Conservation (phyloP, 2,797 vertebrate species). For the Gymnopithys bicolor region DNA sequence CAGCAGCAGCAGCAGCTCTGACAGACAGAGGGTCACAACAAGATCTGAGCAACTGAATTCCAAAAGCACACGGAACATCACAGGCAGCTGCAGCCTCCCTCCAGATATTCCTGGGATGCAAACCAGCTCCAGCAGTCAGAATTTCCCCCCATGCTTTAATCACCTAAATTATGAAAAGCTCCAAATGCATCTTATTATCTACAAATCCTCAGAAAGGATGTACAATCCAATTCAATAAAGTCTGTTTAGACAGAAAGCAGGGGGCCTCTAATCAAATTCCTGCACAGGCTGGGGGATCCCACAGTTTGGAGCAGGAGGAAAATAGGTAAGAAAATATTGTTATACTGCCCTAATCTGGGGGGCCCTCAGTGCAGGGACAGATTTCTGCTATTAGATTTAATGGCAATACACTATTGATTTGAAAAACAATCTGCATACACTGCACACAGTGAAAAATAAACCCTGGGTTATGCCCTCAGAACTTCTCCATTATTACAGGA, state of each 20-base stretch:
- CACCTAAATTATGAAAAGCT: neutral
- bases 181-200: neutral
- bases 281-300: neutral
- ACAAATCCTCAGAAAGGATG: neutral
- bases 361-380: neutral
- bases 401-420: neutral
- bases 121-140: neutral
- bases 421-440: neutral
- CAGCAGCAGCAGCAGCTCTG: slow-evolving; percentile 19
- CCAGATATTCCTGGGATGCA: neutral
- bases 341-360: neutral
- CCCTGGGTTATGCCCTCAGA: neutral
- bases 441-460: neutral
- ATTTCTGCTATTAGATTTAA: neutral
- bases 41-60: slow-evolving; percentile 16
- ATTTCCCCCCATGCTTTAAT: neutral
- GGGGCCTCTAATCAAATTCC: neutral
- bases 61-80: neutral
- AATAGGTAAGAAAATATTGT: neutral
- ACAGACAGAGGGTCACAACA: neutral
- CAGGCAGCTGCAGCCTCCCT: slow-evolving; percentile 12
- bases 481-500: neutral
- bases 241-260: neutral
- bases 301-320: neutral
- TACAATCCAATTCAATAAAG: neutral